Base-by-base conservation (phyloP, 2,888 invertebrate species). In the Dorcus parallelipipedus region DNA sequence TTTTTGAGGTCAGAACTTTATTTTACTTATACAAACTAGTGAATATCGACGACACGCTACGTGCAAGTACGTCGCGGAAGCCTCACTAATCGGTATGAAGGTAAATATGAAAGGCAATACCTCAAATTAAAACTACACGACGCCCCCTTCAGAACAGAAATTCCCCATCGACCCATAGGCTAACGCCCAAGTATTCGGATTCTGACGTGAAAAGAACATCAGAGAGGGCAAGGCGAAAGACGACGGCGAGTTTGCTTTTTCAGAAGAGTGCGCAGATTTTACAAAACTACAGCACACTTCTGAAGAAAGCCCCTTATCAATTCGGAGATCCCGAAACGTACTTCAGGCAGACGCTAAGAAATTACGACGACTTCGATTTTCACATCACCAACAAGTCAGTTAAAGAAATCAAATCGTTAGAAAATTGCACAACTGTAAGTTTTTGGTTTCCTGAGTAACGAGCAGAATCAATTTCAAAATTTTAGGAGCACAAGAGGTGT, bases 321-420 rank as follows among this genome's bases (percentile, higher is more conserved):
- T 67, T 68, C 26, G 76, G 76, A n/a, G 74, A 75, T 68, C 72
- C 74, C 0, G 75, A 76, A 42, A 61, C 69, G 2, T 71, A 71
- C 61, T 78, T 78, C 56, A 71, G 64, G 56, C 69, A 73, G 42
- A 71, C 70, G 14, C 66, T 78, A 51, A 69, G 78, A 50, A 73
- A 70, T 57, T 73, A 74, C 69, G 69, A 72, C 43, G 67, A 72
- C 17, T 69, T 74, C 47, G 72, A 76, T 57, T 63, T 73, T 42
- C 26, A n/a, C 23, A 55, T 55, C 40, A 26, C 59, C 17, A 50
- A 38, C n/a, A 45, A 10, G 10, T 43, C 49, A n/a, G 39, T 54
- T 38, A 55, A 51, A 20, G 47, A 52, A 20, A 38, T 49, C 47
- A 54, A 49, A 51, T 58, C 54, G 6, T 14, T 51, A 40, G 58